Percentiles rank a stretch among this genome's conserved stretches.
Conservation (phyloP, 2,888 invertebrate genomes). For the Lasioglossum leucozonium region DNA sequence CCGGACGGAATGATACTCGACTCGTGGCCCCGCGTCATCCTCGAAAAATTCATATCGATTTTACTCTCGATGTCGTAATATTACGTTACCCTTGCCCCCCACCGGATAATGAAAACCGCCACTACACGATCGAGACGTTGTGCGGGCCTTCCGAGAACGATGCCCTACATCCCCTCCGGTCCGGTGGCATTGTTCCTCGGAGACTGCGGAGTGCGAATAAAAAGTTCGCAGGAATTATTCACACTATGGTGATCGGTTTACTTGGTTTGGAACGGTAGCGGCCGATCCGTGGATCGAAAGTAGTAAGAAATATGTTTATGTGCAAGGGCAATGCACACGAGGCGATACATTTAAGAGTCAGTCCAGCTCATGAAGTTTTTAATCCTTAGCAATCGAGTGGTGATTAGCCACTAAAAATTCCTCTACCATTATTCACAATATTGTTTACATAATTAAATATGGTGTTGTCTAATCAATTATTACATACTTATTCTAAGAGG, state of each 20-base stretch:
- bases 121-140: conserved; percentile 11
- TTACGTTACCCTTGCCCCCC: conserved; percentile 58
- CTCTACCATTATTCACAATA: no score
- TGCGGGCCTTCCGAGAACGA: not conserved
- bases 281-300: not conserved
- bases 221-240: not conserved
- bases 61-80: conserved; percentile 59
- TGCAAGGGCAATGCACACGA: not conserved
- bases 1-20: conserved; percentile 52
- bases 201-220: not conserved
- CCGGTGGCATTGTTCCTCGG: not conserved
- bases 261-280: not conserved
- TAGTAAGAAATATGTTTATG: not conserved
- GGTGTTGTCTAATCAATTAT: no score
- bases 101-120: conserved; percentile 57
- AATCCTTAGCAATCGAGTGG: no score
- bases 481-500: no score
- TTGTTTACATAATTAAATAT: no score
- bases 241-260: not conserved
- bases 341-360: no score
- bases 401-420: no score
- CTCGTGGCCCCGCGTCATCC: conserved; percentile 41
- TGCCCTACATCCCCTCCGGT: not conserved
- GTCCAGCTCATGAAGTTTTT: no score
- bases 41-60: conserved; percentile 69